A percentile compares a stretch with the other conserved stretches of the same genome.
Conservation (phyloP, 2,888 invertebrate species). For the Bhutanitis thaidina region DNA sequence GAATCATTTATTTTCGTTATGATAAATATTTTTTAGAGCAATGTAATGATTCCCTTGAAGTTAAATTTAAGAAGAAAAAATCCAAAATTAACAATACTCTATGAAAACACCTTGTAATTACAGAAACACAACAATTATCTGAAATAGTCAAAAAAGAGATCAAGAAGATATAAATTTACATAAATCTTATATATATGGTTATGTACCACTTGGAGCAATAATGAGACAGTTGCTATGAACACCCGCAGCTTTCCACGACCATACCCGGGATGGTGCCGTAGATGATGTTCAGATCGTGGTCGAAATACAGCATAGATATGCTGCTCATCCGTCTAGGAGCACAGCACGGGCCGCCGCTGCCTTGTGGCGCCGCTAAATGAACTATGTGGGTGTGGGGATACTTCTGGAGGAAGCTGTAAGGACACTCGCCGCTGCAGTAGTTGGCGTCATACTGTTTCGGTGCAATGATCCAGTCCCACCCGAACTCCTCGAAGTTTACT, state of each 20-base stretch:
- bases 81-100: too few relatives aligned
- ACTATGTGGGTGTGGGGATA: slow-evolving; percentile 94
- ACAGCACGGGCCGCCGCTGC: slow-evolving; percentile 94
- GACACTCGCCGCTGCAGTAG: slow-evolving; percentile 97
- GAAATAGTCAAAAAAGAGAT: too few relatives aligned
- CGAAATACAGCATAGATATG: slow-evolving; percentile 95
- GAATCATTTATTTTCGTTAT: too few relatives aligned
- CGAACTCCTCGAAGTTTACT: slow-evolving; percentile 96
- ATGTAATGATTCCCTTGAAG: too few relatives aligned
- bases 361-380: slow-evolving; percentile 87
- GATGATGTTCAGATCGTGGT: slow-evolving; percentile 92
- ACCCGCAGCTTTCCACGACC: slow-evolving; percentile 96
- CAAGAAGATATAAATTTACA: too few relatives aligned
- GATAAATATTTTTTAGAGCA: too few relatives aligned
- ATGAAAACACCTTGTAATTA: too few relatives aligned
- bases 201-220: slow-evolving; percentile 40
- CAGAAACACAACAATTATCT: too few relatives aligned
- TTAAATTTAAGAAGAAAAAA: too few relatives aligned
- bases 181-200: neutral
- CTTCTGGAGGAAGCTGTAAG: slow-evolving; percentile 91
- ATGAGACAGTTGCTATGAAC: slow-evolving; percentile 82
- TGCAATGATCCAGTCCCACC: slow-evolving; percentile 99
- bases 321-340: slow-evolving; percentile 93
- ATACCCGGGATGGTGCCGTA: slow-evolving; percentile 94
- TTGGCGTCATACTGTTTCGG: slow-evolving; percentile 97